phyloP scores from a whole-genome alignment of 1,140 invertebrate species.

The Cydia strobilella region DNA sequence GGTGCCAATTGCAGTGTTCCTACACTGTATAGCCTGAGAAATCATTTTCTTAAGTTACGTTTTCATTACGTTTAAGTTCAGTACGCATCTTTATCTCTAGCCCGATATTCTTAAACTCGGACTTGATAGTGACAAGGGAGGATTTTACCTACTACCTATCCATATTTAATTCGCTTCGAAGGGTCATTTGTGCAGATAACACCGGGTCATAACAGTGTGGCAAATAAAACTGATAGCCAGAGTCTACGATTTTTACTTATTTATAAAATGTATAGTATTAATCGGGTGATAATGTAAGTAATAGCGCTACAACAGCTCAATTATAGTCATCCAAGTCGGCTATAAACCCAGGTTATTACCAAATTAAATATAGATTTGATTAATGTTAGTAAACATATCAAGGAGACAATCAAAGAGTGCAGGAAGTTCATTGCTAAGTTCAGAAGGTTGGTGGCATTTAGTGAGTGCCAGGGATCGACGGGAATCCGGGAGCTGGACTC shows the following conservation, averaged over 20 bases:
- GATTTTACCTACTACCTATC: too few species aligned
- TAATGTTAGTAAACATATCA: constrained; percentile 63
- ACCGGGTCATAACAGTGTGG: too few species aligned
- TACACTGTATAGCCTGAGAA: too few species aligned
- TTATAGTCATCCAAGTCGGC: constrained; percentile 16
- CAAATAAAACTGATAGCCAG: too few species aligned
- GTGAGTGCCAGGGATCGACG: constrained; percentile 58
- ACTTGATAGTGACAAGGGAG: too few species aligned
- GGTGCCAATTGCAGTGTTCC: too few species aligned
- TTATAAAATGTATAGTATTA: not conserved
- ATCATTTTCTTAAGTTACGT: too few species aligned
- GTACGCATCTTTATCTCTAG: too few species aligned
- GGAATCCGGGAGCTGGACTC: constrained; percentile 41
- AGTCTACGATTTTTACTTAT: not conserved
- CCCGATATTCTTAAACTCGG: too few species aligned
- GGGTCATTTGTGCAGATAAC: too few species aligned
- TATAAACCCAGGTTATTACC: constrained; percentile 21
- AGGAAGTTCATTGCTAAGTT: constrained; percentile 75
- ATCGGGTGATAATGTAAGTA: not conserved
- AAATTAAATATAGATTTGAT: constrained; percentile 53
- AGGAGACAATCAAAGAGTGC: constrained; percentile 55
- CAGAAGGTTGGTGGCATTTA: constrained; percentile 56
- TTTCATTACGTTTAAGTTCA: too few species aligned
- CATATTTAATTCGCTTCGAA: too few species aligned
- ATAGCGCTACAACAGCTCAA: not conserved